A percentile compares a stretch with the other conserved stretches of the same genome.
Conservation (phyloP, 1,140 invertebrate species). For the Pogonomyrmex californicus region DNA sequence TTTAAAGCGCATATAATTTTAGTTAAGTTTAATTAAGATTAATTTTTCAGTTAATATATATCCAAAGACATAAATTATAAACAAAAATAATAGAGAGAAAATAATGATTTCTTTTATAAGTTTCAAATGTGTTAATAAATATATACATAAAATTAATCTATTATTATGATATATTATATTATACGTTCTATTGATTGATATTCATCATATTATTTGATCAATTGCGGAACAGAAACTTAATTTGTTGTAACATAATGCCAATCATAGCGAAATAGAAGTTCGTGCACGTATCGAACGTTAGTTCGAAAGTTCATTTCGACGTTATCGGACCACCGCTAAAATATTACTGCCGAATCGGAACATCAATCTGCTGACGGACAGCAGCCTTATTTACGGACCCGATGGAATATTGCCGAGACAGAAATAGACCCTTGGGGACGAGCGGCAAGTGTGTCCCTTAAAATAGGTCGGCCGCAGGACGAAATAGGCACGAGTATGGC, state of each 20-base stretch:
- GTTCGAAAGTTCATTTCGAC: conserved; percentile 45
- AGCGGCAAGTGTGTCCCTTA: conserved; percentile 31
- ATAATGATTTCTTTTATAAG: background rate
- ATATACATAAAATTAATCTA: background rate
- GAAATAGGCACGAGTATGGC: conserved; percentile 34
- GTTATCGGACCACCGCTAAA: conserved; percentile 65
- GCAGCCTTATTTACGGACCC: conserved; percentile 68
- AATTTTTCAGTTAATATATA: conserved; percentile 15
- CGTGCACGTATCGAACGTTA: conserved; percentile 25
- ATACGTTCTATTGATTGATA: too few species aligned
- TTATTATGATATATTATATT: background rate
- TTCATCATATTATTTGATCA: background rate
- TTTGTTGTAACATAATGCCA: background rate
- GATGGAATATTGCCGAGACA: conserved; percentile 57
- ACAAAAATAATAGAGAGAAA: background rate
- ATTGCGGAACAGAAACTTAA: conserved; percentile 12
- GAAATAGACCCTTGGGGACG: conserved; percentile 64
- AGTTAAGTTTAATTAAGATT: background rate
- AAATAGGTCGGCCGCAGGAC: conserved; percentile 67
- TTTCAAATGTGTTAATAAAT: background rate
- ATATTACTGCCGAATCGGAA: conserved; percentile 64
- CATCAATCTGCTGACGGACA: conserved; percentile 60
- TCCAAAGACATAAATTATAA: background rate
- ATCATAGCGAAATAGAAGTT: background rate
- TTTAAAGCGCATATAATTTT: background rate